phyloP scores from a whole-genome alignment of 2,888 invertebrate genomes.

The Andricus quercusramuli region DNA sequence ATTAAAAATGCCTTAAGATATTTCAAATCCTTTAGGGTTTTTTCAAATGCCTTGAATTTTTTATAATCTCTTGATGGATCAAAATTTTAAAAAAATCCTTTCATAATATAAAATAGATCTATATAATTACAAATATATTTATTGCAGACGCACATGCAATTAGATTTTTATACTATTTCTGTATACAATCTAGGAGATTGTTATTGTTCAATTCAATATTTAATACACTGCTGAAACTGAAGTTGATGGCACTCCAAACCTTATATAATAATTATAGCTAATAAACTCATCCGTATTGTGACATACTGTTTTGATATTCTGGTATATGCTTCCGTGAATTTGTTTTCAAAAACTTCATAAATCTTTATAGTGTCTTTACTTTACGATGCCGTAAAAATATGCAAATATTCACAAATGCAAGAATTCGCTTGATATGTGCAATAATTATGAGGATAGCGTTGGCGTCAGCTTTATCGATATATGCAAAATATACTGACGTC shows the following conservation, averaged over 20 bases:
- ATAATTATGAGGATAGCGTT: conserved; percentile 33
- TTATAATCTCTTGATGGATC: too few relatives aligned
- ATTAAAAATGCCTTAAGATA: too few relatives aligned
- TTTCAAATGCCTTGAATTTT: too few relatives aligned
- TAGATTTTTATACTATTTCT: background rate
- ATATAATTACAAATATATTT: background rate
- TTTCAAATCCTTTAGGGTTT: too few relatives aligned
- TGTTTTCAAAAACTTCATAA: background rate
- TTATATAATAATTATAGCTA: conserved; percentile 28
- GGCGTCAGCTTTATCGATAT: conserved; percentile 21
- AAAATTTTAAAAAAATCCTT: too few relatives aligned
- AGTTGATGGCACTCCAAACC: conserved; percentile 9
- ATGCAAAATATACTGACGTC: conserved; percentile 34
- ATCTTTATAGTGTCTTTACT: background rate
- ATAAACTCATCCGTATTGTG: background rate
- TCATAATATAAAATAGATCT: background rate
- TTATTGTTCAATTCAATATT: conserved; percentile 30
- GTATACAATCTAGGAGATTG: background rate
- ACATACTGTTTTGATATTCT: conserved; percentile 9
- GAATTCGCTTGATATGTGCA: background rate
- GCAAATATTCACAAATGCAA: background rate
- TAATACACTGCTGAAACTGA: background rate
- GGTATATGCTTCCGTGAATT: background rate
- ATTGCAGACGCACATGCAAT: background rate
- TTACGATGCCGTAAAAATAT: background rate